A percentile compares a stretch with the other conserved stretches of the same genome.
Conservation (phyloP, 1,140 invertebrate species). For the Dryas iulia region DNA sequence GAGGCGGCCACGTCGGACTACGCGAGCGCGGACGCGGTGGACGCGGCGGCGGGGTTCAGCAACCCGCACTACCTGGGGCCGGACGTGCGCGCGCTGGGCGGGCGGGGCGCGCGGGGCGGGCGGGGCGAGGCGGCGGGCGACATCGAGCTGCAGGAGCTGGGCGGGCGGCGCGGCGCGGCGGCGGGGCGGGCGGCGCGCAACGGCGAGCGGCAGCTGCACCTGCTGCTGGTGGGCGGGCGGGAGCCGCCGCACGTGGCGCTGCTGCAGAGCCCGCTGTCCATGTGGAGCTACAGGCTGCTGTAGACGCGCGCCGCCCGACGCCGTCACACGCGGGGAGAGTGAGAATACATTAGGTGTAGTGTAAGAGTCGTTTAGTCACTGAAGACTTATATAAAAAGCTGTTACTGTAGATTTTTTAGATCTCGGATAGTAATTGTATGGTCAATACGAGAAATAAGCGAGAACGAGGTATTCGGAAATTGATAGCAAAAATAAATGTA, state of each 20-base stretch:
- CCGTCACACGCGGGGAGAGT: slow-evolving; percentile 1
- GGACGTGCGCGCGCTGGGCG: slow-evolving; percentile 72
- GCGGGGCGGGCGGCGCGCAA: slow-evolving; percentile 20
- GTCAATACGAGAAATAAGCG: neutral
- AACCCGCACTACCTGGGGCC: slow-evolving; percentile 88
- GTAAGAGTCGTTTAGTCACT: neutral
- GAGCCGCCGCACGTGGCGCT: slow-evolving; percentile 60
- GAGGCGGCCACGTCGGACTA: slow-evolving; percentile 88
- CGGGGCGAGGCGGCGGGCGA: slow-evolving; percentile 62
- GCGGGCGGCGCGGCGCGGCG: slow-evolving; percentile 21
- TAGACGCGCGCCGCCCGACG: slow-evolving; percentile 26
- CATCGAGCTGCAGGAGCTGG: slow-evolving; percentile 58
- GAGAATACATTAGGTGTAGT: neutral
- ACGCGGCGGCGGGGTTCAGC: slow-evolving; percentile 83
- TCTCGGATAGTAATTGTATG: neutral
- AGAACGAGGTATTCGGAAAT: neutral
- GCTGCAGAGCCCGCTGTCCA: slow-evolving; percentile 61
- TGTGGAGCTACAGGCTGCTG: slow-evolving; percentile 66
- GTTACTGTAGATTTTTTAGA: slow-evolving; percentile 13
- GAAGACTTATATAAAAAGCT: neutral
- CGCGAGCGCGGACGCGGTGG: slow-evolving; percentile 86
- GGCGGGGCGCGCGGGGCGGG: slow-evolving; percentile 52
- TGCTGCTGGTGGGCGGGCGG: slow-evolving; percentile 62
- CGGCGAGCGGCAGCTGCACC: slow-evolving; percentile 43
- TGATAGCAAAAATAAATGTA: neutral